A percentile compares a stretch with the other conserved stretches of the same genome.
These are phyloP conservation scores for Sterrhoptilus dennistouni DNA, from an alignment of 2,113 vertebrate genomes.

Conservation along the genomic window DNA sequence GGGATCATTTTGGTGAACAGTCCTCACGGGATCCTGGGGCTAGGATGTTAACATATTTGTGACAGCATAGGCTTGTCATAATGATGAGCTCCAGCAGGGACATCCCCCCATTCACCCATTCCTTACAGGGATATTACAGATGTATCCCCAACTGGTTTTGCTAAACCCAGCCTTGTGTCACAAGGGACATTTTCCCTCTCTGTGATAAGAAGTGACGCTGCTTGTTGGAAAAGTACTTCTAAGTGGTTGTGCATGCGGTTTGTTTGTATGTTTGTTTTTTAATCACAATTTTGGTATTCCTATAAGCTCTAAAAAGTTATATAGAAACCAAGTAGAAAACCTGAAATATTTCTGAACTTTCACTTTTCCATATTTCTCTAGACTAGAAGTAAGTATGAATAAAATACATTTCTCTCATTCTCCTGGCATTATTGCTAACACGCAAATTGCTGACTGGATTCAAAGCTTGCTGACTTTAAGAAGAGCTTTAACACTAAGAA, in stretches of 20 bases:
- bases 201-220: neutral
- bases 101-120: rapidly evolving
- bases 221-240: neutral
- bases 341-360: neutral
- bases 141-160: neutral
- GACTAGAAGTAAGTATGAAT: neutral
- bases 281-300: neutral
- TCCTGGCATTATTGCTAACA: neutral
- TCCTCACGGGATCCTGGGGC: neutral
- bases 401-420: neutral
- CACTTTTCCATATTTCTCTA: neutral
- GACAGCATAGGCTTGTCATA: neutral
- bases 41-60: neutral
- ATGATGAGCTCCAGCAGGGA: neutral
- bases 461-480: neutral
- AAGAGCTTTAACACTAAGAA: neutral
- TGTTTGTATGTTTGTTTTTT: rapidly evolving
- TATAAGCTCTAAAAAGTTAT: neutral
- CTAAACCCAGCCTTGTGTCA: neutral
- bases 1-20: neutral
- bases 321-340: neutral
- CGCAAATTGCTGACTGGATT: neutral
- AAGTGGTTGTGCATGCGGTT: neutral
- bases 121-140: neutral
- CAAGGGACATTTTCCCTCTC: neutral